Evolutionary conservation across 1,140 invertebrate species (phyloP).

Genomic region (Diachasma alloeum): DNA sequence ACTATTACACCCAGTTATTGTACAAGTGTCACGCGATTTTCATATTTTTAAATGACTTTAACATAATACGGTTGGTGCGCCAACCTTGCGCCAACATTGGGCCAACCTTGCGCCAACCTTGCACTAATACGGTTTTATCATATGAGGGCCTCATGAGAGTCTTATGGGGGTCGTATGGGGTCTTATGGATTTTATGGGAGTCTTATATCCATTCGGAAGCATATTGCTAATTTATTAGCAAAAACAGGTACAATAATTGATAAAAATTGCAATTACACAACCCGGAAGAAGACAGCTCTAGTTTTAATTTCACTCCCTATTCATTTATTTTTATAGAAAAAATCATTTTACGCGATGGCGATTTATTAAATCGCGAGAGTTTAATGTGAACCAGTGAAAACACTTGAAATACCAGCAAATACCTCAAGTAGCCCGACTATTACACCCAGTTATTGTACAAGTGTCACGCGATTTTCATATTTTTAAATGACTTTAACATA

Average conservation of each 20-base stretch:
- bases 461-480: conserved; percentile 12
- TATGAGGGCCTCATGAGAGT: no score
- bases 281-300: no score
- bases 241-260: no score
- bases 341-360: background rate
- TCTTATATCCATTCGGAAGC: no score
- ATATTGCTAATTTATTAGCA: no score
- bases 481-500: conserved; percentile 9
- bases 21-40: conserved; percentile 9
- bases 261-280: no score
- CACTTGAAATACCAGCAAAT: conserved; percentile 1
- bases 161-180: no score
- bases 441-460: background rate
- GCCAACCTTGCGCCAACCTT: no score
- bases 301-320: no score
- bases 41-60: conserved; percentile 8
- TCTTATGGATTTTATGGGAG: no score
- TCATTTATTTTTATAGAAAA: background rate
- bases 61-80: background rate
- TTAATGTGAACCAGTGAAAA: background rate
- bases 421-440: background rate
- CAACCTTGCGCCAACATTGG: no score
- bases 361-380: background rate
- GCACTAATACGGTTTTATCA: no score
- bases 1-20: background rate